Base-by-base conservation (phyloP, 1,140 invertebrate species). In the Nasonia giraulti region DNA sequence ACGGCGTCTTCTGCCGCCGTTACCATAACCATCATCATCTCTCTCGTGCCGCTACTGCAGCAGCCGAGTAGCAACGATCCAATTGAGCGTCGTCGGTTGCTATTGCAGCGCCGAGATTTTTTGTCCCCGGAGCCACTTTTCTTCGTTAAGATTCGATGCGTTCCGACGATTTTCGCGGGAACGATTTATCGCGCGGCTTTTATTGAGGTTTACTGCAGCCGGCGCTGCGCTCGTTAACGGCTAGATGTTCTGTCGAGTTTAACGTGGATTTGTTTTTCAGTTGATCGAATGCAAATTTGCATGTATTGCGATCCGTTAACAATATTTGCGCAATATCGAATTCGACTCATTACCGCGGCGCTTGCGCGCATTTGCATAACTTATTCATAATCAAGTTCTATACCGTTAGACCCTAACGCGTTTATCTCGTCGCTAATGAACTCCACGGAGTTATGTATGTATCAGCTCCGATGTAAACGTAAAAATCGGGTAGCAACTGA, bases 121-220 rank as follows among this genome's bases (percentile, higher is more conserved):
- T 62, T 62, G 1, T 17, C 12, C 50, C 20, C 40, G 6, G 20
- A 14, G 11, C 8, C 37, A 75, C 74, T 44, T 37, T 75, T 75
- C 40, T 71, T 71, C 69, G 69, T 71, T 71, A 71, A 71, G 69
- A 31, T 31, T 11, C 69, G 69, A 27, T 27, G 23, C 69, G 69
- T 33, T 23, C 68, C 68, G 68, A 27, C 17, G 71, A 74, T 74
- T 74, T 74, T 37, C 73, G 33, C 31, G 37, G 4, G 17, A 40
- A 74, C 69, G 69, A 71, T 71, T 71, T 71, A 27, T 33, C 69
- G 23, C 69, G 74, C 33, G 12, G 20, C 37, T 20, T 79, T 69
- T 80, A 80, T 80, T 80, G 78, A 69, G 78, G 66, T 80, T 80
- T 80, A 80, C 31, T 79, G 77, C 8, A 8, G 6, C 7, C 40